Percentiles rank a stretch among this genome's conserved stretches.
These are phyloP conservation scores for Hoplodrina ambigua DNA, from an alignment of 2,888 invertebrate genomes.

Conservation along the genomic window DNA sequence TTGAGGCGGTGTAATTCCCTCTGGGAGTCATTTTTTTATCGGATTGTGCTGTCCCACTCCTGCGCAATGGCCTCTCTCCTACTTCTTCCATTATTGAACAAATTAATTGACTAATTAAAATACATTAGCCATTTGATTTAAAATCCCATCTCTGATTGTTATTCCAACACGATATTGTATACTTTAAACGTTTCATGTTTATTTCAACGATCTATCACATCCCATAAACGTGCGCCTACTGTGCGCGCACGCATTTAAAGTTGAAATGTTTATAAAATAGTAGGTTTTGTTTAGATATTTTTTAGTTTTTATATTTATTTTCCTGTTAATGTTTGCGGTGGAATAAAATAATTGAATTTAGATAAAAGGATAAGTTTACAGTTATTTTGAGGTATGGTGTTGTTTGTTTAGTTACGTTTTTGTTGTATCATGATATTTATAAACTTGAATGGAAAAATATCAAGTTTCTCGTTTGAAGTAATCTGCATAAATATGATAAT, in stretches of 20 bases:
- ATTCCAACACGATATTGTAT: conserved; percentile 53
- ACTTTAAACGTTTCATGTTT: conserved; percentile 58
- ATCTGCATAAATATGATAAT: neutral
- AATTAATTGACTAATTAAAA: conserved; percentile 36
- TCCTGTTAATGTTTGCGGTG: conserved; percentile 23
- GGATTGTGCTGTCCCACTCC: no score
- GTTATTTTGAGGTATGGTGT: neutral
- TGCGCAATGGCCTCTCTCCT: no score
- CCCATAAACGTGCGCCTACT: conserved; percentile 58
- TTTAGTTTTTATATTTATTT: conserved; percentile 40
- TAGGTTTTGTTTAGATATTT: conserved; percentile 44
- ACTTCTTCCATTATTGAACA: no score
- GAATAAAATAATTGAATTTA: conserved; percentile 13
- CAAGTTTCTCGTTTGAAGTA: neutral
- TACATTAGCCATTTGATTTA: conserved; percentile 30
- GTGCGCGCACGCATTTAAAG: conserved; percentile 59
- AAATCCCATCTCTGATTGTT: conserved; percentile 42
- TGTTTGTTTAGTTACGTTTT: neutral
- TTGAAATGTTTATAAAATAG: conserved; percentile 69
- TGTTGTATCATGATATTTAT: conserved; percentile 10
- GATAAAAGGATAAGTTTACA: neutral
- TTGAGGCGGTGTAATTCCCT: no score
- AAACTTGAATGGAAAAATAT: neutral
- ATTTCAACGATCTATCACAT: conserved; percentile 65
- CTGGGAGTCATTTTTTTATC: no score